Base-by-base conservation (phyloP, 30 jellyfish, hydroid and myxozoan species). In the Aurelia coerulea region DNA sequence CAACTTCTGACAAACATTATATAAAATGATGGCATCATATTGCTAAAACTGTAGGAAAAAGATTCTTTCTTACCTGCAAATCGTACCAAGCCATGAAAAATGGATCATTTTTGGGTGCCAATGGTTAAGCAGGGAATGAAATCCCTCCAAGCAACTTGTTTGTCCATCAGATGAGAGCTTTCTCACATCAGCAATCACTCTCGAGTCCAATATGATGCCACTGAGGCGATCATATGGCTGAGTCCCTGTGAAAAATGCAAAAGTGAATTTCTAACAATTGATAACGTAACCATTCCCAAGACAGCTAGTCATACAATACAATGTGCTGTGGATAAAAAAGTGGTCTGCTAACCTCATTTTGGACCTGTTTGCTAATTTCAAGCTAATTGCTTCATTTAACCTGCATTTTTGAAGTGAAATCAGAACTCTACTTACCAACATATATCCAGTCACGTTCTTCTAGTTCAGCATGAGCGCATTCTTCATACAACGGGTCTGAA, bases 391-490 rank as follows among this genome's bases (percentile, higher is more conserved):
- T 39, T 39, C 50, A 39, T 39, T 39, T 6, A 0, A 39, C 0
- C 0, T 39, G 50, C 50, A 2, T 39, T 39, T 39, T 39, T 39
- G 2, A 39, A 39, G 9, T 39, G 50, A 39, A 39, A 10, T 39
- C 0, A 39, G 50, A 39, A 39, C 50, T 5, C 46, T 68, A 60
- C 70, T 60, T n/a, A 68, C 79, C 51, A 19, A 17, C 51, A 15
- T 68, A n/a, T 3, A 73, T 73, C 84, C 84, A 73, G 19, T 73
- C 49, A n/a, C 84, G 72, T 17, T 81, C 80, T 39, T n/a, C 73
- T 33, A 73, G 37, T 33, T 14, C 49, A 19, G 80, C 72, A 49
- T 73, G 84, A 37, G 69, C 73, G 49, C 84, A 73, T 37, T 46
- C 5, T 19, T 15, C 37, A 9, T 15, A 14, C 84, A 73, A 32